Evolutionary conservation across 37 sponge, comb jelly and placozoan genomes (phyloP).

Genomic region (Ephydatia muelleri): DNA sequence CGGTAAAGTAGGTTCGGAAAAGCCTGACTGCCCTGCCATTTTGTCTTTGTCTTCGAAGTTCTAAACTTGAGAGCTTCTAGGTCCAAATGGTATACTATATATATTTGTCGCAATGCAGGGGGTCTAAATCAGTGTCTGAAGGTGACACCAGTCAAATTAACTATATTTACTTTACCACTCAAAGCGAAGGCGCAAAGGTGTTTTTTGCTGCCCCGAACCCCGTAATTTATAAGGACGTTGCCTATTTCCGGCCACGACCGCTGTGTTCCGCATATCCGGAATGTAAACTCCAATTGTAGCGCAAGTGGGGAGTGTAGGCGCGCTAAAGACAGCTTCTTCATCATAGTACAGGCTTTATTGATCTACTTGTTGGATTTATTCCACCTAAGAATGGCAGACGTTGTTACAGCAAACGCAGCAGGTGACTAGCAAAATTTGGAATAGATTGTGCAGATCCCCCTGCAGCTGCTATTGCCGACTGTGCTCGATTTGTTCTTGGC

Average conservation of each 20-base stretch:
- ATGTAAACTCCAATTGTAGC: too few species aligned
- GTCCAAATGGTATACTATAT: constrained; percentile 23
- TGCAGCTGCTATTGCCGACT: background rate
- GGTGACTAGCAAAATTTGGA: background rate
- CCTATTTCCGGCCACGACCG: background rate
- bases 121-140: constrained; percentile 42
- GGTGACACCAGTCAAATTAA: constrained; percentile 60
- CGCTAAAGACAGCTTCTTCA: too few species aligned
- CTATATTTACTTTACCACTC: background rate
- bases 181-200: background rate
- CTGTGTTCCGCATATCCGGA: too few species aligned
- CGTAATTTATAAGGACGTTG: background rate
- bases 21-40: constrained; percentile 13
- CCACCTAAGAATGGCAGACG: background rate
- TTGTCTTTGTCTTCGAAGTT: background rate
- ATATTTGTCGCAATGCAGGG: background rate
- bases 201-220: background rate
- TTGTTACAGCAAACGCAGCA: too few species aligned
- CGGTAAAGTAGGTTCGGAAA: constrained; percentile 15
- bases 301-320: background rate
- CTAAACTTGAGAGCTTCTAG: background rate
- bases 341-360: background rate
- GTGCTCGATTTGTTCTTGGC: background rate
- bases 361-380: background rate
- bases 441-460: background rate